These are phyloP conservation scores for Regulus satrapa DNA, from an alignment of 2,113 vertebrate genomes.

Conservation along the genomic window DNA sequence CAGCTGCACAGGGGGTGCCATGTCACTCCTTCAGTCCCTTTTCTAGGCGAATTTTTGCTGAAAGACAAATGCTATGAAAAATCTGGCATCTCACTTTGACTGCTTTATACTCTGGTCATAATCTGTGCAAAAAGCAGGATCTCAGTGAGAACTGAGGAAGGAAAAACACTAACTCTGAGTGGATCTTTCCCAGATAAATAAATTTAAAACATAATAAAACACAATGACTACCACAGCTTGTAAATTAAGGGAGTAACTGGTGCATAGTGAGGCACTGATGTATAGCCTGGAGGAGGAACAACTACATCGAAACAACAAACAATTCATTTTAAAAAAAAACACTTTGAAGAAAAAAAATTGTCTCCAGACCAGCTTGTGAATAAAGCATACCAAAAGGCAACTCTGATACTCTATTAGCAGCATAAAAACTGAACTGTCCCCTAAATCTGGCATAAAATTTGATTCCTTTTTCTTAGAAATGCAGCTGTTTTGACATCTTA, in stretches of 20 bases:
- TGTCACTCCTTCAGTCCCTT: not conserved
- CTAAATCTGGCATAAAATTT: not conserved
- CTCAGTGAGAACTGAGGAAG: not conserved
- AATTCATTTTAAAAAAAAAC: not conserved
- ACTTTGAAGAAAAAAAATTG: slow-evolving; percentile 53
- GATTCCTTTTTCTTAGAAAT: not conserved
- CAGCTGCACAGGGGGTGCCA: not conserved
- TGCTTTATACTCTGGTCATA: not conserved
- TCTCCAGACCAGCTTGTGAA: slow-evolving; percentile 53
- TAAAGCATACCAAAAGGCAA: slow-evolving; percentile 47
- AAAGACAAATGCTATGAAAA: not conserved
- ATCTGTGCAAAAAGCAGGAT: not conserved
- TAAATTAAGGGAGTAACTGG: slow-evolving; percentile 34
- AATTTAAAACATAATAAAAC: slow-evolving; percentile 8
- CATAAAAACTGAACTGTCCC: slow-evolving; percentile 36
- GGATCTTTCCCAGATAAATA: slow-evolving; percentile 42
- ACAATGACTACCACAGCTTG: slow-evolving; percentile 28
- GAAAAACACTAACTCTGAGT: not conserved
- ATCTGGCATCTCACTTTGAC: not conserved
- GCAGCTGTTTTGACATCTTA: not conserved
- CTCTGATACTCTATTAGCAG: slow-evolving; percentile 30
- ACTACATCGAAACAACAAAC: slow-evolving; percentile 34
- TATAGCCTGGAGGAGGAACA: slow-evolving; percentile 30
- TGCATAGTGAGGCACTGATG: slow-evolving; percentile 26
- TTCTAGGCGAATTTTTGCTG: not conserved